Percentiles rank a stretch among this genome's conserved stretches.
These are phyloP conservation scores for Astropecten irregularis DNA, from an alignment of 53 echinoderm and acorn worm species.

Conservation along the genomic window DNA sequence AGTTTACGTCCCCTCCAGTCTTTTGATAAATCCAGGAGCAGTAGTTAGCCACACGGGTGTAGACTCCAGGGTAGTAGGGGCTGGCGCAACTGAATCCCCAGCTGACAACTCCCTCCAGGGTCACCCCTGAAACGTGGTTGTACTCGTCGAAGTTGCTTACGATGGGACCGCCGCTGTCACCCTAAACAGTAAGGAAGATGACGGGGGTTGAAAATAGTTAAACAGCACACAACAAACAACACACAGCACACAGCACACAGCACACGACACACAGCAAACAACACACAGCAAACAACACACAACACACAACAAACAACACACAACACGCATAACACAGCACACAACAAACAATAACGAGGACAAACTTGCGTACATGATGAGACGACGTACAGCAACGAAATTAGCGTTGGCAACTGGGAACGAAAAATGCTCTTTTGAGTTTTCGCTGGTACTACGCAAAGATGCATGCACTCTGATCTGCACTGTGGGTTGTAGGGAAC, in stretches of 20 bases:
- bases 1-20: conserved; percentile 7
- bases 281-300: too few species aligned
- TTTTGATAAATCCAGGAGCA: neutral
- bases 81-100: conserved; percentile 41
- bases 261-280: too few species aligned
- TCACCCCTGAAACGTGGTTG: neutral
- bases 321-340: too few species aligned
- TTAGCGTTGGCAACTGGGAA: too few species aligned
- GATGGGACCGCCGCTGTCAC: conserved; percentile 39
- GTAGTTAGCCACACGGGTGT: conserved; percentile 9
- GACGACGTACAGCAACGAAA: too few species aligned
- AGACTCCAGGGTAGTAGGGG: conserved; percentile 27
- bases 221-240: neutral
- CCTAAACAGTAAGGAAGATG: neutral
- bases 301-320: too few species aligned
- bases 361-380: too few species aligned
- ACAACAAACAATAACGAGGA: neutral
- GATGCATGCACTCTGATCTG: too few species aligned
- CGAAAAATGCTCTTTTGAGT: too few species aligned
- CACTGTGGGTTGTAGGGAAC: too few species aligned
- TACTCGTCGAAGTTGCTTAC: conserved; percentile 18
- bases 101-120: conserved; percentile 24
- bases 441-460: too few species aligned
- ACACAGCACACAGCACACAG: neutral
- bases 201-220: too few species aligned